Base-by-base conservation (phyloP, 1,140 invertebrate species). In the Asobara japonica region DNA sequence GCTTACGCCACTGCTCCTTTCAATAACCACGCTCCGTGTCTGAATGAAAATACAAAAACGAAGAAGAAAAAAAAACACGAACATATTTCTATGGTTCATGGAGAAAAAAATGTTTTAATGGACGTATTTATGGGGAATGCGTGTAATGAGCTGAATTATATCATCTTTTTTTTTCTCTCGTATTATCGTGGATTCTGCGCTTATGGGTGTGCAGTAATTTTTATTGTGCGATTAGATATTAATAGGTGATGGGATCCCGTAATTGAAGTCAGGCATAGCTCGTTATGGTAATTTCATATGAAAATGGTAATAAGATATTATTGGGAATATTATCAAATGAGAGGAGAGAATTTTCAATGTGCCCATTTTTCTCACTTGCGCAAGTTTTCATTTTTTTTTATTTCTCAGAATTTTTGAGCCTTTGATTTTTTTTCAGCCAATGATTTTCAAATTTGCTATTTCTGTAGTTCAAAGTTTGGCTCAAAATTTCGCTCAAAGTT, bases 1-100 rank as follows among this genome's bases (percentile, higher is more conserved):
- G 33, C 96, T 96, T 0, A 97, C 96, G 1, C 96, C 96, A 11
- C 95, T 97, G 84, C 97, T 96, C 77, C 96, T 89, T 87, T 97
- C 96, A 64, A 97, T 93, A 70, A 92, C 90, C 5, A 88, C 89
- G 1, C 82, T 83, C 73, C 88, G 82, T 31, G 36, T 33, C 18
- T 65, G n/a, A 65, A 31, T 64, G 27, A 29, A 16, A 36, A 65
- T 31, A 30, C n/a, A 65, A 65, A 31, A 33, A 65, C n/a, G n/a
- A 45, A n/a, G n/a, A n/a, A n/a, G n/a, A n/a, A n/a, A n/a, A n/a
- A n/a, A n/a, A n/a, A n/a, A n/a, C n/a, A n/a, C n/a, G n/a, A n/a
- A 45, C n/a, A 45, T 45, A 45, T 45, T n/a, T 16, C 7, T 45
- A 45, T 45, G 41, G n/a, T 45, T 45, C 13, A 13, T 45, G n/a